Evolutionary conservation across 2,113 vertebrate genomes (phyloP), one percentile per base, ranked within the genome.

Genomic region (Nyctereutes procyonoides): DNA sequence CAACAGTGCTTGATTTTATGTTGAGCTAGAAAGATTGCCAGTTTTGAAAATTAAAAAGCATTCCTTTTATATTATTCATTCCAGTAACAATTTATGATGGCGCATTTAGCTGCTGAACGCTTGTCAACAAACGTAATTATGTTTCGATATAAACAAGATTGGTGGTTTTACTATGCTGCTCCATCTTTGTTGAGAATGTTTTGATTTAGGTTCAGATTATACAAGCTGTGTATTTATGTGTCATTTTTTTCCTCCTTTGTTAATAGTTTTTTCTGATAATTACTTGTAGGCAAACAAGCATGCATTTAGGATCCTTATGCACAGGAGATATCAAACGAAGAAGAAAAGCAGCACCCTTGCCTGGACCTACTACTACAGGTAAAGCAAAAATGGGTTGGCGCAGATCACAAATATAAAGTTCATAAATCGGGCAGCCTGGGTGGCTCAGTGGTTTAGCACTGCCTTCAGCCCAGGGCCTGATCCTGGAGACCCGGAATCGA

Each of bases 251-350:
- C 90, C 95, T 98, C 96, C 95, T 98, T 98, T 98, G 97, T 98
- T 99, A 99, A 99, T 98, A 98, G 97, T 98, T 98, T 97, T 96
- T 98, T 98, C 98, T 98, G 96, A 98, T 99, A 99, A 99, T 99
- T 99, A 98, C 98, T 99, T 98, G 97, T 99, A 99, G 99, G 98
- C 99, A 99, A 99, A 99, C 99, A 97, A 99, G 99, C 90, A 99
- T 99, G 96, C 99, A 99, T 98, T 99, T 99, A 96, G 99, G 99
- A 98, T 99, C 99, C 63, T 97, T 99, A 90, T 99, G 99, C 98
- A 99, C 99, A 38, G 99, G 99, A 93, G 99, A 99, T 93, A 99
- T 99, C 99, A 99, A 99, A 99, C 99, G 99, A 97, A 99, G 99
- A 98, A 99, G 99, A 96, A 99, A 99, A 98, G 99, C 99, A 71